Evolutionary conservation across 1,140 invertebrate genomes (phyloP).

Genomic region (Drosophila prosaltans): DNA sequence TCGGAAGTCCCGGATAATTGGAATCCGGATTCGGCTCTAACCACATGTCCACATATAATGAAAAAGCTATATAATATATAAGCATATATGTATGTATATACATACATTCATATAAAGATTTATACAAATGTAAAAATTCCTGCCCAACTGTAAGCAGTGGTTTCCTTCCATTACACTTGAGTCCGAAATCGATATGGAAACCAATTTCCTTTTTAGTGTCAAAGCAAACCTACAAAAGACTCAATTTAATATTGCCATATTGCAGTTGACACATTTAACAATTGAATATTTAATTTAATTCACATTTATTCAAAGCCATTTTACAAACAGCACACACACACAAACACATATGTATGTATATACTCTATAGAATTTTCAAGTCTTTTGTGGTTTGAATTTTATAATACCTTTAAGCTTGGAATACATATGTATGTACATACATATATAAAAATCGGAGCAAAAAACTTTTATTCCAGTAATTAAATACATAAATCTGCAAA

Average conservation of each 20-base stretch:
- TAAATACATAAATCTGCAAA: slow-evolving; percentile 45
- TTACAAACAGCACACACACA: not conserved
- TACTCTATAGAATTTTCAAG: not conserved
- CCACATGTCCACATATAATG: too few relatives aligned
- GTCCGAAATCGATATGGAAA: slow-evolving; percentile 6
- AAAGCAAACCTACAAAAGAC: slow-evolving; percentile 5
- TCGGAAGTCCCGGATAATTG: too few relatives aligned
- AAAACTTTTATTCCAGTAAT: slow-evolving; percentile 15
- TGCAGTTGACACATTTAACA: slow-evolving; percentile 18
- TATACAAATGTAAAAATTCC: too few relatives aligned
- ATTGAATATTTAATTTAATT: slow-evolving; percentile 25
- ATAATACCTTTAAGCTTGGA: slow-evolving; percentile 2
- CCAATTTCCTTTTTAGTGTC: slow-evolving; percentile 19
- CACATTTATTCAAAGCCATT: slow-evolving; percentile 8
- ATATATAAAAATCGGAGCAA: not conserved
- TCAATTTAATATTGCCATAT: slow-evolving; percentile 18
- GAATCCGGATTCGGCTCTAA: too few relatives aligned
- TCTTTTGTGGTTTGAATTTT: slow-evolving; percentile 5
- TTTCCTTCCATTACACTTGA: not conserved
- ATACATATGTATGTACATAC: not conserved
- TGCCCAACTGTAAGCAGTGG: not conserved
- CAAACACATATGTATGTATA: not conserved
- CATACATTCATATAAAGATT: too few relatives aligned
- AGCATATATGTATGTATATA: not conserved
- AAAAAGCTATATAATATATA: too few relatives aligned